Base-by-base conservation (phyloP, 2,797 vertebrate species). In the Gallinago nigripennis region DNA sequence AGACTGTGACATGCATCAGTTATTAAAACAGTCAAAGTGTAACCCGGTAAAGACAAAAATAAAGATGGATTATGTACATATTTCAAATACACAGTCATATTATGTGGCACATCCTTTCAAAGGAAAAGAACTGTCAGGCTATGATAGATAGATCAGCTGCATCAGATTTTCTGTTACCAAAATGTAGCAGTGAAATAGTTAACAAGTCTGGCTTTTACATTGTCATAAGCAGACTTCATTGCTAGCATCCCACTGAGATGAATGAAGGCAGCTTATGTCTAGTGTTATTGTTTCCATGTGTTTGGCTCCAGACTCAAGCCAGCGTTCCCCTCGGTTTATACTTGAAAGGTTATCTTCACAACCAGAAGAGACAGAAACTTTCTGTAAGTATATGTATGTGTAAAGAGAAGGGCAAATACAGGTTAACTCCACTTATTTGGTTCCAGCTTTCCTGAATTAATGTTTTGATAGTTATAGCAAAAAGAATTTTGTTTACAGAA, bases 341-440 rank as follows among this genome's bases (percentile, higher is more conserved):
- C 96, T 96, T 93, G 94, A 97, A 97, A 98, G 97, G 97, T 97
- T 97, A 98, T 97, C 97, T 97, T 96, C 92, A 94, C 87, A 95
- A 95, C 88, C 95, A 97, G 94, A 96, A 96, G 86, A 94, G 69
- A 92, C 60, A 97, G 92, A 90, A 96, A 95, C 72, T 95, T 93
- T 94, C 83, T 95, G 94, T 85, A 94, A 95, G 94, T 96, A 85
- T 56, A 96, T 64, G 41, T 90, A 80, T 66, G 80, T 91, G 85
- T 78, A 94, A 92, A 90, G 77, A 87, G 78, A 68, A 88, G 93
- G 91, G 94, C 93, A 95, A 92, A 94, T 18, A 58, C 90, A 96
- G 93, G 91, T 94, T 96, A 95, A 82, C 88, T 92, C 64, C 50
- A 80, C 83, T 93, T 93, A 71, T 10, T 77, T 69, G 71, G 75